phyloP scores from a whole-genome alignment of 2,888 invertebrate genomes.

The Monoplex corrugatus region DNA sequence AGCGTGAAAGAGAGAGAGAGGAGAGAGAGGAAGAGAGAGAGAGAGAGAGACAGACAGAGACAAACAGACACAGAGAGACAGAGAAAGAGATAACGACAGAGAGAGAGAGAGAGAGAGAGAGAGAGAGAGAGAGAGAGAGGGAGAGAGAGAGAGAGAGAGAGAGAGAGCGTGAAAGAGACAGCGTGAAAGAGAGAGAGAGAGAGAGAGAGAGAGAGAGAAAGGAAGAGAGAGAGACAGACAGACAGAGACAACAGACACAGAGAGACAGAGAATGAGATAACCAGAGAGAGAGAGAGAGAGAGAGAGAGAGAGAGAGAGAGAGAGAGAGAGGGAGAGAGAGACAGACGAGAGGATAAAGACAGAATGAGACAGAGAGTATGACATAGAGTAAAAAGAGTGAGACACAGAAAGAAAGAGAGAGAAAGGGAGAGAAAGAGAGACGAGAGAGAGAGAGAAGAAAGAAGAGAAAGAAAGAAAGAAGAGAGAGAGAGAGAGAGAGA shows the following conservation, averaged over 20 bases:
- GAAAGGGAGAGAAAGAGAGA: no score
- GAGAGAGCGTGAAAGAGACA: neutral
- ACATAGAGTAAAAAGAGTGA: neutral
- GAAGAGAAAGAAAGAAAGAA: no score
- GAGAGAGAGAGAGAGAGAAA: no score
- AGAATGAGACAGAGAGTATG: neutral
- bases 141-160: neutral
- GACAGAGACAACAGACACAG: neutral
- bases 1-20: neutral
- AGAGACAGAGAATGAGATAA: no score
- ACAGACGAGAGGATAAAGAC: no score
- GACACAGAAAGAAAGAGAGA: no score
- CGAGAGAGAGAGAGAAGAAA: no score
- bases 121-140: neutral
- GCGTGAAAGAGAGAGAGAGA: neutral
- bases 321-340: no score
- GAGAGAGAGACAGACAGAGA: constrained; percentile 5
- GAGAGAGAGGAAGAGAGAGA: neutral
- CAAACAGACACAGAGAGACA: neutral
- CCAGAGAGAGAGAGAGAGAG: no score
- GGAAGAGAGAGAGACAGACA: neutral
- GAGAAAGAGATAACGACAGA: neutral
- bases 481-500: no score
- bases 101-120: neutral
- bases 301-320: no score